These are phyloP conservation scores for Caenorhabditis sp. DNA, from an alignment of 2,888 invertebrate genomes.

Conservation along the genomic window DNA sequence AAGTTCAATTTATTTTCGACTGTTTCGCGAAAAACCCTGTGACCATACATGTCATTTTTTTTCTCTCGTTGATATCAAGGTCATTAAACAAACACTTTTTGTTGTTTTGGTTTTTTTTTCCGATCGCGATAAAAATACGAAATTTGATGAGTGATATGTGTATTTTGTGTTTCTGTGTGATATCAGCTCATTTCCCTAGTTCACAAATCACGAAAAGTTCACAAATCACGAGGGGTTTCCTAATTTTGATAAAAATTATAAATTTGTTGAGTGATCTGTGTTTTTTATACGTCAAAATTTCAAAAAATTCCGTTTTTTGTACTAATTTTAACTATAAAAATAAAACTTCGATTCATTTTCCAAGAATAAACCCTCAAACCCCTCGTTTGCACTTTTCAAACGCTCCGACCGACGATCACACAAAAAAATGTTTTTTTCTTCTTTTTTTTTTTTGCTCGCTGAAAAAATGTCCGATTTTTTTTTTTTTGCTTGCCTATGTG, in stretches of 20 bases:
- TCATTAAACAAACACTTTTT: neutral
- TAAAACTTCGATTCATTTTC: no score
- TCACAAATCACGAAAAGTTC: neutral
- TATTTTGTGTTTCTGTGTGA: neutral
- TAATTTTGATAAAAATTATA: no score
- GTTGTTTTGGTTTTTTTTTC: neutral
- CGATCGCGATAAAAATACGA: neutral
- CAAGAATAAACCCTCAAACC: no score
- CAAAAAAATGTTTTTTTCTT: no score
- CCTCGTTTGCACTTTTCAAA: no score
- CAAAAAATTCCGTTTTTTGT: no score
- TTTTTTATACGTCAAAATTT: no score
- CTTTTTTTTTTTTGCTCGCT: neutral
- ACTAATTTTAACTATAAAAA: no score
- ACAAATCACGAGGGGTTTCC: neutral
- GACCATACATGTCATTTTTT: neutral
- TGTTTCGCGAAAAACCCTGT: no score
- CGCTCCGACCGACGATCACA: no score
- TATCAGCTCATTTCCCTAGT: neutral
- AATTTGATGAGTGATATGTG: neutral
- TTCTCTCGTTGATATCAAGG: neutral
- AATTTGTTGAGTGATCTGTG: no score
- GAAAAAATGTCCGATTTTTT: neutral
- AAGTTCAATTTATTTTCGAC: no score
- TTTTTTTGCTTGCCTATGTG: neutral